Percentiles rank a stretch among this genome's conserved stretches.
Evolutionary conservation across 23 tunicate genomes (phyloP).

Genomic region (Styela clava): DNA sequence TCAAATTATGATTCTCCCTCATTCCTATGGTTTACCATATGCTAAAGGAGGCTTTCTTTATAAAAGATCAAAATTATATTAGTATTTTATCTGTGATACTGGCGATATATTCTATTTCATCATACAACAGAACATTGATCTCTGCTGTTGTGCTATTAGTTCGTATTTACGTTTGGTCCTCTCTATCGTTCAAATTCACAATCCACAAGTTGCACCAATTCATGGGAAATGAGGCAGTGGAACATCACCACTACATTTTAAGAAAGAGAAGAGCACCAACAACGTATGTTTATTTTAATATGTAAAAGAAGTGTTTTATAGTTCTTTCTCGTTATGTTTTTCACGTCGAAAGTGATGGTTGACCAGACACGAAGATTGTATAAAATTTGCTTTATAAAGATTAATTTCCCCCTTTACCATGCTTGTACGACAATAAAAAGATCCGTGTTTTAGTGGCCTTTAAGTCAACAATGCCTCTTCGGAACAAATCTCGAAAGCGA

Average conservation of each 20-base stretch:
- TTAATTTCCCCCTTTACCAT: not conserved
- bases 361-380: not conserved
- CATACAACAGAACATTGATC: no score
- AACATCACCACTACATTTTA: not conserved
- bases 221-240: not conserved
- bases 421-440: not conserved
- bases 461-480: not conserved
- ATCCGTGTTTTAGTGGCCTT: not conserved
- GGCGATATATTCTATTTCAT: no score
- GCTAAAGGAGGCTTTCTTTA: no score
- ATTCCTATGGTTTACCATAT: no score
- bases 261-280: not conserved
- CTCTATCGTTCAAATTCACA: no score
- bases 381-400: not conserved
- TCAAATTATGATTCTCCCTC: no score
- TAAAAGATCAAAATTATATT: no score
- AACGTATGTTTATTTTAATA: not conserved
- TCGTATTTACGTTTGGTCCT: no score
- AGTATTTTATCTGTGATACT: no score
- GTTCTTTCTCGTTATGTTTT: not conserved
- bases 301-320: not conserved
- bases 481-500: not conserved
- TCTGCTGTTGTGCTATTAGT: no score
- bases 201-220: no score
- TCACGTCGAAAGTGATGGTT: not conserved